Evolutionary conservation across 2,888 invertebrate species (phyloP), one percentile per base, ranked within the genome.

Genomic region (Ptychoptera contaminata): DNA sequence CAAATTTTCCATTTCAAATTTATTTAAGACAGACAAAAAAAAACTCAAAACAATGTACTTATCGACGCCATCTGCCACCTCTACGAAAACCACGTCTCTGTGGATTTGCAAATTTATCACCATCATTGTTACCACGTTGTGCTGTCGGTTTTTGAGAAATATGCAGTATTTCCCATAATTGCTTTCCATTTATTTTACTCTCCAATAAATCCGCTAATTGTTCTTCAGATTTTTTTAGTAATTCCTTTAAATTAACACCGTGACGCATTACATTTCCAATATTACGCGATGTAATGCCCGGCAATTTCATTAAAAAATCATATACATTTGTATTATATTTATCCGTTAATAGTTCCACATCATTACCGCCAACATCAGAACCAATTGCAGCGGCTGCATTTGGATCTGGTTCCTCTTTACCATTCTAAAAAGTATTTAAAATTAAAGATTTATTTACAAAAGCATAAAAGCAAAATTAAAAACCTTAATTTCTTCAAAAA

Each of bases 401-500:
- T 1, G 79, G 67, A 61, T 78, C 77, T 0, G 94, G 94, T 60
- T 94, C 83, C 15, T 76, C 76, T 62, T 82, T 79, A 7, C 83
- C 86, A 68, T 78, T 74, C 81, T 42, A 9, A 7, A 32, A 32
- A 2, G 9, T 7, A 32, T 7, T 11, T 7, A 32, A 7, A 32
- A 32, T 7, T 4, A 32, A n/a, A 32, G 8, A 32, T 7, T 32
- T 3, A 3, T 23, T 23, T 23, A 23, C 3, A 23, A 32, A 4
- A 32, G 8, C 32, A 3, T 4, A 32, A 32, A 32, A 32, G 6
- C n/a, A n/a, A n/a, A n/a, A n/a, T n/a, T n/a, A n/a, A n/a, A n/a
- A n/a, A n/a, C 32, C 32, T 96, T 97, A 1, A 96, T 69, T 64
- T 96, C 92, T 59, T 92, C 86, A 65, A 97, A 96, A 40, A 97